Evolutionary conservation across 2,113 vertebrate genomes (phyloP).

Genomic region (Oostethus manadensis): DNA sequence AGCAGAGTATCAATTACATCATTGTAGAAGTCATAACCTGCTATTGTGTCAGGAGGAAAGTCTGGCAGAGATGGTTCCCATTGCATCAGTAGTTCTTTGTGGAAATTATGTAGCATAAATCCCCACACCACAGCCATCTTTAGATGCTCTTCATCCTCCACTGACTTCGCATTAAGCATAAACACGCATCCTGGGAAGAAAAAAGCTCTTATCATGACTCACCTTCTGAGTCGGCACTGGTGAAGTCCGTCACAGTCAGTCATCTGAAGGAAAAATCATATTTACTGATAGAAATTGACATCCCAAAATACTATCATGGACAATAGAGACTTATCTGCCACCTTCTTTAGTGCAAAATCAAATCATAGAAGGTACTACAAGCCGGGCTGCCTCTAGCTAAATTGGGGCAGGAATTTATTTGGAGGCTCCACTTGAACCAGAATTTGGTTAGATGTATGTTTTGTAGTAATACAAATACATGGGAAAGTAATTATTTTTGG

Average conservation of each 20-base stretch:
- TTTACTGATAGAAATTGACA: not conserved
- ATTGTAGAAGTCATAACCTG: conserved; percentile 62
- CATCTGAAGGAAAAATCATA: not conserved
- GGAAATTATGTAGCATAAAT: conserved; percentile 10
- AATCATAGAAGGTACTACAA: no score
- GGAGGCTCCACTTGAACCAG: no score
- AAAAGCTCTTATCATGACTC: not conserved
- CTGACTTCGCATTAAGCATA: not conserved
- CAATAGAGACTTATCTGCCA: no score
- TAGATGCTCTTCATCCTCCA: conserved; percentile 6
- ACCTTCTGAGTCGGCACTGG: not conserved
- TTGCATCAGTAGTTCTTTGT: conserved; percentile 3
- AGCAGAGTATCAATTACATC: conserved; percentile 72
- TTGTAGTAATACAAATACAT: no score
- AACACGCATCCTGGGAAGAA: not conserved
- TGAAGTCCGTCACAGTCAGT: not conserved
- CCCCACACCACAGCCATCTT: conserved; percentile 11
- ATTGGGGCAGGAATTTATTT: no score
- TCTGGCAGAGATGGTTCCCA: conserved; percentile 23
- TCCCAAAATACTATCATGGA: no score
- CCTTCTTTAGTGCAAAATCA: no score
- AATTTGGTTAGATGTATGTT: no score
- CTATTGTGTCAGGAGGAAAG: conserved; percentile 44
- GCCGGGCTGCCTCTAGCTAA: no score
- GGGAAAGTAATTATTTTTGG: no score